phyloP scores from a whole-genome alignment of 2,113 vertebrate genomes.

The Cyphomyrus discorhynchus region DNA sequence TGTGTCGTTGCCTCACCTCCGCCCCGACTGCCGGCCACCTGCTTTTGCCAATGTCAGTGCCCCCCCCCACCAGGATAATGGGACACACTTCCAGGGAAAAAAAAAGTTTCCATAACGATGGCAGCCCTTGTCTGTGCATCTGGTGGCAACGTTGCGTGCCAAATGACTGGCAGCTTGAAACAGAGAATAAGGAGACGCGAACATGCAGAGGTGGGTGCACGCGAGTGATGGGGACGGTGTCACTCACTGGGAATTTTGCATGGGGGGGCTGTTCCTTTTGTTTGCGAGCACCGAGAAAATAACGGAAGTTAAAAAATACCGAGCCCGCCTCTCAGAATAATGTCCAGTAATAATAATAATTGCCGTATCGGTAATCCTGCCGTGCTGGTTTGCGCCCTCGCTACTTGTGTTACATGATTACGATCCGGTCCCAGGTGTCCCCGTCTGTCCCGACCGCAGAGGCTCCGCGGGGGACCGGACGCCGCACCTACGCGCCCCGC shows the following conservation, averaged over 20 bases:
- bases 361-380: not conserved
- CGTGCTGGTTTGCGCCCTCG: not conserved
- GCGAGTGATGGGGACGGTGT: not conserved
- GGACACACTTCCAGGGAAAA: not conserved
- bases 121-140: conserved; percentile 43
- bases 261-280: not conserved
- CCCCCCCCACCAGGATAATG: not conserved
- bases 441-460: not conserved
- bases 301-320: not conserved
- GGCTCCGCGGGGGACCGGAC: not conserved
- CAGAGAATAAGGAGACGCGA: conserved; percentile 33
- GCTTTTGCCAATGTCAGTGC: not conserved
- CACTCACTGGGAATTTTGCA: not conserved
- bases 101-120: conserved; percentile 43
- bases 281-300: not conserved
- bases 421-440: not conserved
- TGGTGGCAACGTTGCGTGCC: conserved; percentile 34
- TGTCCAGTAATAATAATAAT: not conserved
- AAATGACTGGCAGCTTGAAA: conserved; percentile 42
- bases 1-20: not conserved
- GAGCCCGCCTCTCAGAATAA: not conserved
- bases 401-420: not conserved
- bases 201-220: conserved; percentile 34
- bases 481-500: not conserved
- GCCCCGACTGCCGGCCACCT: not conserved